Evolutionary conservation across 1,140 invertebrate genomes (phyloP).

Genomic region (Polypedilum vanderplanki): DNA sequence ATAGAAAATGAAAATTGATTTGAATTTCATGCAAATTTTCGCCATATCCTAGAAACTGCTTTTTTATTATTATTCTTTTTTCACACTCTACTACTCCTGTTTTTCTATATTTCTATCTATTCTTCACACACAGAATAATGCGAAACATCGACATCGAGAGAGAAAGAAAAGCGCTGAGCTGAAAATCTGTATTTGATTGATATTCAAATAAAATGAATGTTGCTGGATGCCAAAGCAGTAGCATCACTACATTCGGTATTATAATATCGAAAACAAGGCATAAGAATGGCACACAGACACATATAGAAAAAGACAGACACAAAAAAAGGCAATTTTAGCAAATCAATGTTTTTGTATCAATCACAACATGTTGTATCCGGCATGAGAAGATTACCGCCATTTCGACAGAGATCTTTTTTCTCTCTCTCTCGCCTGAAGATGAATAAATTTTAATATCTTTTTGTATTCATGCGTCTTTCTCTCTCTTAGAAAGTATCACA

Average conservation of each 20-base stretch:
- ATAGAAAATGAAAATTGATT: slow-evolving; percentile 28
- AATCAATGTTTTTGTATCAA: slow-evolving; percentile 29
- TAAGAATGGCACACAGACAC: not conserved
- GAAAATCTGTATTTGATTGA: slow-evolving; percentile 26
- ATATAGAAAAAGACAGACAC: not conserved
- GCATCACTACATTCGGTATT: not conserved
- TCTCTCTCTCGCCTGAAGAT: not conserved
- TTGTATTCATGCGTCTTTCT: too few relatives aligned
- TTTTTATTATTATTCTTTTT: slow-evolving; percentile 14
- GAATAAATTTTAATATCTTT: too few relatives aligned
- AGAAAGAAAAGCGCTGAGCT: not conserved
- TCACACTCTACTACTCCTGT: not conserved
- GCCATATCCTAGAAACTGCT: not conserved
- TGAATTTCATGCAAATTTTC: slow-evolving; percentile 26
- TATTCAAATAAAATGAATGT: slow-evolving; percentile 26
- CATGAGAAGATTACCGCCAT: slow-evolving; percentile 4
- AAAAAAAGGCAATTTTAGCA: slow-evolving; percentile 17
- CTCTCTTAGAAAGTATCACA: too few relatives aligned
- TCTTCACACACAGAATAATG: not conserved
- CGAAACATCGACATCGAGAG: not conserved
- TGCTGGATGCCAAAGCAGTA: not conserved
- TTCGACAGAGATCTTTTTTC: slow-evolving; percentile 10
- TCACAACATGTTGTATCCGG: slow-evolving; percentile 20
- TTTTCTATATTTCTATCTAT: not conserved
- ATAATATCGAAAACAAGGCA: slow-evolving; percentile 2